phyloP scores from a whole-genome alignment of 2,113 vertebrate genomes.

The Trinectes maculatus region DNA sequence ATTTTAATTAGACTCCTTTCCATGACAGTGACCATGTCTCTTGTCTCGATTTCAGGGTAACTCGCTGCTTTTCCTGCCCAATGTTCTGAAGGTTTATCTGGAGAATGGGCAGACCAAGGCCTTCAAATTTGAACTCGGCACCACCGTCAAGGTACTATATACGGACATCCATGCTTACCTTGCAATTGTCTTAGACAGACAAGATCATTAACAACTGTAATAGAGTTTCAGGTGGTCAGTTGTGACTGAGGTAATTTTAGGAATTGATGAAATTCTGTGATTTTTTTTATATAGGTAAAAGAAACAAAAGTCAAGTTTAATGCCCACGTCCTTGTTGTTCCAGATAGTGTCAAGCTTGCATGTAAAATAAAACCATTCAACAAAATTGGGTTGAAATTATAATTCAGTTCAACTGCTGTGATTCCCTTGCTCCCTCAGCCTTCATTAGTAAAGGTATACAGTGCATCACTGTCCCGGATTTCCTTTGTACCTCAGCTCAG shows the following conservation, averaged over 20 bases:
- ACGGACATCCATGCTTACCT: neutral
- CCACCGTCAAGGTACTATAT: conserved; percentile 92
- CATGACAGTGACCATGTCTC: conserved; percentile 18
- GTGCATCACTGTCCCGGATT: neutral
- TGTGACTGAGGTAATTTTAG: too few relatives aligned
- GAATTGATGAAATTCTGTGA: too few relatives aligned
- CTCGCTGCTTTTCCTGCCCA: conserved; percentile 95
- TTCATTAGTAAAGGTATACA: neutral
- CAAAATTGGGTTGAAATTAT: neutral
- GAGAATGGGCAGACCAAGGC: conserved; percentile 99
- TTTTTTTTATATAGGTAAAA: too few relatives aligned
- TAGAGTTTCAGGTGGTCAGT: too few relatives aligned
- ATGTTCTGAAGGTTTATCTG: conserved; percentile 95
- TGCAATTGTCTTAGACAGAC: neutral
- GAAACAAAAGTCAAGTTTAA: neutral
- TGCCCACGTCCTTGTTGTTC: neutral
- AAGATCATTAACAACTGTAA: neutral
- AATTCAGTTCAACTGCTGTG: neutral
- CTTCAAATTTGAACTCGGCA: conserved; percentile 92
- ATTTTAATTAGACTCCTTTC: conserved; percentile 9
- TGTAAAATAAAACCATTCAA: neutral
- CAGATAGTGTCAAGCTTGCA: neutral
- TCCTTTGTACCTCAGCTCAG: neutral
- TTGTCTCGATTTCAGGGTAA: conserved; percentile 85
- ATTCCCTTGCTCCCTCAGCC: too few relatives aligned